A percentile compares a stretch with the other conserved stretches of the same genome.
Evolutionary conservation across 2,888 invertebrate genomes (phyloP).

Genomic region (Tenthredo amoena): DNA sequence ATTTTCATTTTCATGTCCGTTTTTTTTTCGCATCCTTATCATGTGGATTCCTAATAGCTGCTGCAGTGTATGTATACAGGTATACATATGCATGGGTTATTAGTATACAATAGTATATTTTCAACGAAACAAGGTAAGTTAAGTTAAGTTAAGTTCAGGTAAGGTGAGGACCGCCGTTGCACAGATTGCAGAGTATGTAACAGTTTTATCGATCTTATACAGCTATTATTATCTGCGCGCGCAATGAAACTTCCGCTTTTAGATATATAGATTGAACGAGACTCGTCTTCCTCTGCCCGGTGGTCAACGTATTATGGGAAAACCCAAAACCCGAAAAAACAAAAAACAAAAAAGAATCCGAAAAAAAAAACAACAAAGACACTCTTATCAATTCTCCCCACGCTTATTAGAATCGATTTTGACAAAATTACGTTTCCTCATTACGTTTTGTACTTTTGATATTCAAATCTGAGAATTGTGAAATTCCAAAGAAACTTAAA

Average conservation of each 20-base stretch:
- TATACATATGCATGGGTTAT: neutral
- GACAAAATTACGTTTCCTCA: neutral
- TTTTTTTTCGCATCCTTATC: neutral
- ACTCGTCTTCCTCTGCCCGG: neutral
- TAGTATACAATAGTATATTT: slow-evolving; percentile 1
- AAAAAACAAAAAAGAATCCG: neutral
- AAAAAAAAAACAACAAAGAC: neutral
- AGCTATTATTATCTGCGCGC: slow-evolving; percentile 39
- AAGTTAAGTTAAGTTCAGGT: neutral
- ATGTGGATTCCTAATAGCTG: neutral
- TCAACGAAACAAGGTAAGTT: neutral
- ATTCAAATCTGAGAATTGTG: neutral
- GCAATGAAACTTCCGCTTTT: slow-evolving; percentile 16
- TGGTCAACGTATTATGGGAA: neutral
- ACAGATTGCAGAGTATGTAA: slow-evolving; percentile 37
- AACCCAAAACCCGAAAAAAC: neutral
- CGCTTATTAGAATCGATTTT: neutral
- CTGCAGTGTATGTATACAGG: slow-evolving; percentile 5
- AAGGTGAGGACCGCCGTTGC: neutral
- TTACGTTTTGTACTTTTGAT: neutral
- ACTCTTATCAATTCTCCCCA: neutral
- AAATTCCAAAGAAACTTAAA: neutral
- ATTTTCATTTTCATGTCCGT: neutral
- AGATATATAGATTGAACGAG: neutral
- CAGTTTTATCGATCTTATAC: slow-evolving; percentile 36